Evolutionary conservation across 2,888 invertebrate species (phyloP).

Genomic region (Dasypogon diadema): DNA sequence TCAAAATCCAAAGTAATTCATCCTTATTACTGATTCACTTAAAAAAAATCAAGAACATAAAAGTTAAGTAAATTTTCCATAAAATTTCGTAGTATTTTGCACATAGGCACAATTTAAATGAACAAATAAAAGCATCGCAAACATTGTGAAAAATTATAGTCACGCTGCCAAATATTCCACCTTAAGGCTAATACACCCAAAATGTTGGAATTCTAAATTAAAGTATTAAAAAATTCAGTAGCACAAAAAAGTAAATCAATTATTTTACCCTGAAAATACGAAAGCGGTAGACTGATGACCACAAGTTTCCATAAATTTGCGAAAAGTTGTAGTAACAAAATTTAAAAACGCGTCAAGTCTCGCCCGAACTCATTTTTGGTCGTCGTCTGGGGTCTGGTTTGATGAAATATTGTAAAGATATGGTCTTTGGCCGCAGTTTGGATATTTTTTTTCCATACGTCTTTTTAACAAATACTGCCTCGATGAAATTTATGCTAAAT

Average conservation of each 20-base stretch:
- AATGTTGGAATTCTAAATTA: conserved; percentile 9
- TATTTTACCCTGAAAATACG: neutral
- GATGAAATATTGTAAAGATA: neutral
- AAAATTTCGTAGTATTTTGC: too few relatives aligned
- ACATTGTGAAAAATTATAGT: too few relatives aligned
- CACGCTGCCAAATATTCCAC: conserved; percentile 25
- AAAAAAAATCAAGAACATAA: too few relatives aligned
- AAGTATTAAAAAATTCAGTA: conserved; percentile 10
- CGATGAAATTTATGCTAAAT: conserved; percentile 4
- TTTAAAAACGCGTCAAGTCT: neutral
- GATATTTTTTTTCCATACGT: neutral
- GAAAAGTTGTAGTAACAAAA: neutral
- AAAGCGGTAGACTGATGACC: neutral
- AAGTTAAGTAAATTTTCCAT: too few relatives aligned
- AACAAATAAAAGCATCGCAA: too few relatives aligned
- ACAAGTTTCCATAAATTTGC: conserved; percentile 37
- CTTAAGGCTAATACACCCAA: conserved; percentile 11
- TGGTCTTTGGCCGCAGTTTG: neutral
- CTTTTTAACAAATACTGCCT: neutral
- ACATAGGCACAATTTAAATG: too few relatives aligned
- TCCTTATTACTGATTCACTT: too few relatives aligned
- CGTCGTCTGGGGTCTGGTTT: neutral
- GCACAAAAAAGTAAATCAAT: neutral
- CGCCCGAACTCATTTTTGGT: neutral
- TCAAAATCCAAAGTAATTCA: too few relatives aligned